Evolutionary conservation across 2,113 vertebrate species (phyloP), one percentile per base, ranked within the genome.

Genomic region (Triplophysa dalaica): DNA sequence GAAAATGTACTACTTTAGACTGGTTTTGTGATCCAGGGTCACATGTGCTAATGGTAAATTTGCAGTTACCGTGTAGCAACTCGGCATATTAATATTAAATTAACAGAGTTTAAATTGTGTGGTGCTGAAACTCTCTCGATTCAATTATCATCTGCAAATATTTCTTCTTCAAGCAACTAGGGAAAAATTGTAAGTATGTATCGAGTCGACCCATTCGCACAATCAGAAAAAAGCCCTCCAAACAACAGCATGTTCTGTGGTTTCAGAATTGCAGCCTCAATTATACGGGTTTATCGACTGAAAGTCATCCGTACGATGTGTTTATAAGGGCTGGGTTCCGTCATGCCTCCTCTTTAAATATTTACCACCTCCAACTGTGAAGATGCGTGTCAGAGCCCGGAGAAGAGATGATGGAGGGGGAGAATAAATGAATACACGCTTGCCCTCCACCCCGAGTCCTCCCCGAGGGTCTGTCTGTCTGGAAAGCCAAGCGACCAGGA

Each of bases 341-440:
- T 92, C 87, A 86, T 87, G 87, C 81, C 87, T 89, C 82, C 75
- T 84, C 87, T 90, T 91, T 90, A 91, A 93, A 92, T 93, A 92
- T 92, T 92, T 90, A 92, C 87, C 60, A 90, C 80, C 88, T 90
- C 90, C 87, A 88, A 86, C 92, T 92, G 92, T 80, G 83, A 88
- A 88, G 91, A 89, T 88, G 91, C 87, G 89, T 92, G 89, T 89
- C 87, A 84, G 76, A 85, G 83, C 60, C 75, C 45, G 63, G 29
- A 43, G 54, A 68, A 78, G 82, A 83, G 82, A 85, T 64, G 43
- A 77, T 38, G 76, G 82, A 82, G 81, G 84, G 81, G 79, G 84
- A 74, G 87, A 90, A 90, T 91, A 92, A 92, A 93, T 90, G 88
- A 93, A 88, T 86, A 90, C 82, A 85, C 87, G 88, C 74, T 82